These are phyloP conservation scores for Columbina picui DNA, from an alignment of 2,113 vertebrate species.

Conservation along the genomic window DNA sequence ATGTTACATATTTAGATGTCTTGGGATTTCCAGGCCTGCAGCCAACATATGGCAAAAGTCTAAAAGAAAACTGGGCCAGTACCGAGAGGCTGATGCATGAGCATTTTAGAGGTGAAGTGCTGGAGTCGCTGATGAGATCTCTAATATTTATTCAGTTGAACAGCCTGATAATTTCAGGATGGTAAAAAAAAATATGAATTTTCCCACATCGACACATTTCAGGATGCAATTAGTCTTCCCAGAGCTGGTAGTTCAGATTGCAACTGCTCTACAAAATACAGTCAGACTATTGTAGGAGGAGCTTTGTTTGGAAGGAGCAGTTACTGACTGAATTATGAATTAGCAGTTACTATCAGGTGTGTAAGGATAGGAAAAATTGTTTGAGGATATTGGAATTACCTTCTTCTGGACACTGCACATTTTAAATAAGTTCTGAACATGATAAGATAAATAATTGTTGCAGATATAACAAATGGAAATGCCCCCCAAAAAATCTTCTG, in stretches of 20 bases:
- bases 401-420: background rate
- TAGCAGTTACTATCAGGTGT: background rate
- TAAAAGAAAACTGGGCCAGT: background rate
- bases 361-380: background rate
- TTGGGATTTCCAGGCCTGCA: background rate
- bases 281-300: background rate
- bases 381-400: background rate
- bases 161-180: background rate
- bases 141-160: background rate
- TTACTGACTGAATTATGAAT: background rate
- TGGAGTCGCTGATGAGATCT: background rate
- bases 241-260: background rate
- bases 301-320: background rate
- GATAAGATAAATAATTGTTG: background rate
- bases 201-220: background rate
- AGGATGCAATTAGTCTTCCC: background rate
- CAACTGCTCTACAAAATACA: background rate
- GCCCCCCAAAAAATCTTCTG: background rate
- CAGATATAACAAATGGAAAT: background rate
- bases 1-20: background rate
- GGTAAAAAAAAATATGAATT: background rate
- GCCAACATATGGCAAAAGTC: background rate
- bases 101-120: background rate
- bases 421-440: background rate
- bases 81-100: background rate